A percentile compares a stretch with the other conserved stretches of the same genome.
These are phyloP conservation scores for Osmerus mordax DNA, from an alignment of 2,113 vertebrate species.

Conservation along the genomic window DNA sequence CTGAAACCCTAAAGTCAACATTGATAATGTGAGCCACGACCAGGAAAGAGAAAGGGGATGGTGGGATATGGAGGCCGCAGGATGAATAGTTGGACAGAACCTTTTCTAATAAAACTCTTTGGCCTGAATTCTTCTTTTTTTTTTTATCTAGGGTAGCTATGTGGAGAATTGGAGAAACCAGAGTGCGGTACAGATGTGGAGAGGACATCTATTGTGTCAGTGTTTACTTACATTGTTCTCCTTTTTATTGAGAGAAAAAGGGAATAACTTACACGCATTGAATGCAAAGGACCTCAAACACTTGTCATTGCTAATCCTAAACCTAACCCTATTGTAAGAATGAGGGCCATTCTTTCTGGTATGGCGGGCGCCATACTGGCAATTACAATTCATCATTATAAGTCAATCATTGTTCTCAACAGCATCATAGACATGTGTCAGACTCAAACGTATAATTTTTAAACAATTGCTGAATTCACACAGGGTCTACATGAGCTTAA, in stretches of 20 bases:
- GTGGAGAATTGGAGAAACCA: neutral
- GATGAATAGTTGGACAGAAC: neutral
- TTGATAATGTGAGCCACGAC: neutral
- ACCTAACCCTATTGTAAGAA: neutral
- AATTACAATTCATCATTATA: too few relatives aligned
- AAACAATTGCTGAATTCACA: too few relatives aligned
- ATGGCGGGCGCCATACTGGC: too few relatives aligned
- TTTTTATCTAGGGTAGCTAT: conserved; percentile 4
- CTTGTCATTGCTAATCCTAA: too few relatives aligned
- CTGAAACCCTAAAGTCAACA: neutral
- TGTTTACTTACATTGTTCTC: neutral
- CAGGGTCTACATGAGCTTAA: too few relatives aligned
- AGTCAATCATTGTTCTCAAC: too few relatives aligned
- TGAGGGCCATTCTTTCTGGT: neutral
- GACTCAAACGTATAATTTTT: too few relatives aligned
- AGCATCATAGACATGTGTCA: too few relatives aligned
- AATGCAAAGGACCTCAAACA: neutral
- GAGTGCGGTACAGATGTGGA: neutral
- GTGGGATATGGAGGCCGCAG: neutral
- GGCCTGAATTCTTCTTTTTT: neutral
- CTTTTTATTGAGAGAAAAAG: too few relatives aligned
- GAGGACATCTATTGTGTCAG: neutral
- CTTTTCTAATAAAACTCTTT: conserved; percentile 11
- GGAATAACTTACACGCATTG: neutral
- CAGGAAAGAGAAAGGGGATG: neutral